A percentile compares a stretch with the other conserved stretches of the same genome.
Evolutionary conservation across 1,140 invertebrate genomes (phyloP).

Genomic region (Heterodera schachtii): DNA sequence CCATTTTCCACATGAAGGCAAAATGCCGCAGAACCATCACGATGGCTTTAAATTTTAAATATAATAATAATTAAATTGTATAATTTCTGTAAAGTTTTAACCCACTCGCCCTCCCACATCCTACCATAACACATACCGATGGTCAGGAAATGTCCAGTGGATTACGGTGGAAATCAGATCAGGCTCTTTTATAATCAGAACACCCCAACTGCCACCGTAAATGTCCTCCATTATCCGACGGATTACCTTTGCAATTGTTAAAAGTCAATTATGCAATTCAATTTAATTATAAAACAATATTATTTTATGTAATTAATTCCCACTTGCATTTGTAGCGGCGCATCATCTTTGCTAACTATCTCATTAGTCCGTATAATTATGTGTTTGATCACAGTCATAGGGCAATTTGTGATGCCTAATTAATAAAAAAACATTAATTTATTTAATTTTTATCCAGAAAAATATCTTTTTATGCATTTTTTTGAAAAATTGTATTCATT

Average conservation of each 20-base stretch:
- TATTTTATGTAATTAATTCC: not conserved
- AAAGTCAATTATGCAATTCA: not conserved
- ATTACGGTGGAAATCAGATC: slow-evolving; percentile 54
- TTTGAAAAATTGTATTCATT: not conserved
- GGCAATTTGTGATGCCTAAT: slow-evolving; percentile 37
- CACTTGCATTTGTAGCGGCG: slow-evolving; percentile 40
- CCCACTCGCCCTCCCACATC: too few species aligned
- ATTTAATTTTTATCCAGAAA: too few species aligned
- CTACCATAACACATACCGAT: slow-evolving; percentile 4
- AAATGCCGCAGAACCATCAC: slow-evolving; percentile 60
- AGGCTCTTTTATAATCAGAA: slow-evolving; percentile 55
- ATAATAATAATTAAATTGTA: too few species aligned
- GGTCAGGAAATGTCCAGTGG: slow-evolving; percentile 64
- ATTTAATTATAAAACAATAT: slow-evolving; percentile 7
- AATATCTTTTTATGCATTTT: not conserved
- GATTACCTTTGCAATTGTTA: slow-evolving; percentile 52
- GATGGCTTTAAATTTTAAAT: too few species aligned
- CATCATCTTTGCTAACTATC: not conserved
- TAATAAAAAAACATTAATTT: too few species aligned
- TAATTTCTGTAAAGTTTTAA: too few species aligned
- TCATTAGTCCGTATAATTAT: slow-evolving; percentile 42
- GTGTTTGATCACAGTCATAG: slow-evolving; percentile 48
- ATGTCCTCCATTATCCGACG: slow-evolving; percentile 62
- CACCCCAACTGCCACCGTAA: slow-evolving; percentile 64
- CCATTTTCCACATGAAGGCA: slow-evolving; percentile 54